Evolutionary conservation across 2,797 vertebrate species (phyloP), one percentile per base, ranked within the genome.

Genomic region (Malurus leucopterus): DNA sequence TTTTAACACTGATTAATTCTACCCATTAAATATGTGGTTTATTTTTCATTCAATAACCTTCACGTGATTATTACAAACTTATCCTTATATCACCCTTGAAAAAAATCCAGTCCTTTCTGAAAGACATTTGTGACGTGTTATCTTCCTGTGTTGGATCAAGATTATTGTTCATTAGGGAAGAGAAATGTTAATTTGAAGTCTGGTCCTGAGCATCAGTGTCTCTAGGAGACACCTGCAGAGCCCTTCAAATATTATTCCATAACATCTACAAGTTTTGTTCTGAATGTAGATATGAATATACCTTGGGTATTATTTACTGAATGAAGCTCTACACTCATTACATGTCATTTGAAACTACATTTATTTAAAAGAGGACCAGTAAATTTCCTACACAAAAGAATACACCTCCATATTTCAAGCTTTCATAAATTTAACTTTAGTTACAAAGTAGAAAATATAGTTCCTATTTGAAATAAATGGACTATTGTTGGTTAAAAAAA

Each of bases 381-480:
- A 90, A 58, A 84, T 91, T 89, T 91, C 51, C 62, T 80, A 26
- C 80, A 87, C 50, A 81, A 84, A 91, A 90, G 50, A 59, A 82
- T 68, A 64, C 34, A 69, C 34, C 58, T 91, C 57, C 53, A 40
- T 86, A 67, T 93, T 89, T 89, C 38, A 75, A 69, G 46, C 27
- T 75, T 89, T 90, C 70, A 79, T 81, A 89, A 89, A 88, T 91
- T 93, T 89, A 90, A 89, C 63, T 80, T 75, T 40, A 84, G n/a
- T 76, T 90, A 59, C 51, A 85, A 63, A 80, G 63, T 63, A 84
- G 73, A 89, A 92, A 93, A 93, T 70, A 73, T 36, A 63, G 54
- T 72, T 84, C 21, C 30, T 75, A 59, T 92, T 86, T 88, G 51
- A 89, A 93, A 78, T 71, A 88, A 93, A 89, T 61, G 49, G 69